Conservation (phyloP, 2,113 vertebrate genomes). For the Hippolais icterina region DNA sequence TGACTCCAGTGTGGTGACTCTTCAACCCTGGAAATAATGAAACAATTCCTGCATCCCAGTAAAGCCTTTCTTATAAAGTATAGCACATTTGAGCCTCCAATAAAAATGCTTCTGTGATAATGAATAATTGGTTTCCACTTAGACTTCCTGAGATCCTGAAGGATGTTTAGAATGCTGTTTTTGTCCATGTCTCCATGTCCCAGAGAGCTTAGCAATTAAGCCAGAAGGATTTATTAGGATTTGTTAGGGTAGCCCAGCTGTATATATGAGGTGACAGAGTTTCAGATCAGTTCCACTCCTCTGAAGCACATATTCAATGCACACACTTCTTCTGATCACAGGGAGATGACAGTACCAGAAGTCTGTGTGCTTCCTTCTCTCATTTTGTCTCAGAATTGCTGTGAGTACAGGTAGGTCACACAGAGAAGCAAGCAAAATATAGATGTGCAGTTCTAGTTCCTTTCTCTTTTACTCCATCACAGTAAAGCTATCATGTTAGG, state of each 20-base stretch:
- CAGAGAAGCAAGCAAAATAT: not conserved
- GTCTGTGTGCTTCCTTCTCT: not conserved
- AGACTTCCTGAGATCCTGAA: not conserved
- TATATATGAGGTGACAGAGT: not conserved
- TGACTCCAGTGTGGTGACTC: not conserved
- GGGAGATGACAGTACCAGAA: not conserved
- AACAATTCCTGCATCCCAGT: not conserved
- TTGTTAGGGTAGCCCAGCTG: not conserved
- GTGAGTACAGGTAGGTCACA: not conserved
- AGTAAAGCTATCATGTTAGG: not conserved
- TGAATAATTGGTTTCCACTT: not conserved
- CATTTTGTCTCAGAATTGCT: not conserved
- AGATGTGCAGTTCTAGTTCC: not conserved
- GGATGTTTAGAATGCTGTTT: not conserved
- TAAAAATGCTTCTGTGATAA: not conserved
- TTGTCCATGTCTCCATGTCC: not conserved
- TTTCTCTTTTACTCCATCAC: not conserved
- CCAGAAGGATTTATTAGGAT: slow-evolving; percentile 29
- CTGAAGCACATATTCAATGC: not conserved
- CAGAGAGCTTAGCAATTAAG: not conserved
- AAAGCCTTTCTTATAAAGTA: not conserved
- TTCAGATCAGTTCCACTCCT: not conserved
- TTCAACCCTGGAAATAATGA: not conserved
- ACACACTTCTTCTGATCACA: not conserved
- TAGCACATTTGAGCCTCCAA: not conserved